Conservation (phyloP, 2,797 vertebrate genomes). For the Enteromius radiatus region DNA sequence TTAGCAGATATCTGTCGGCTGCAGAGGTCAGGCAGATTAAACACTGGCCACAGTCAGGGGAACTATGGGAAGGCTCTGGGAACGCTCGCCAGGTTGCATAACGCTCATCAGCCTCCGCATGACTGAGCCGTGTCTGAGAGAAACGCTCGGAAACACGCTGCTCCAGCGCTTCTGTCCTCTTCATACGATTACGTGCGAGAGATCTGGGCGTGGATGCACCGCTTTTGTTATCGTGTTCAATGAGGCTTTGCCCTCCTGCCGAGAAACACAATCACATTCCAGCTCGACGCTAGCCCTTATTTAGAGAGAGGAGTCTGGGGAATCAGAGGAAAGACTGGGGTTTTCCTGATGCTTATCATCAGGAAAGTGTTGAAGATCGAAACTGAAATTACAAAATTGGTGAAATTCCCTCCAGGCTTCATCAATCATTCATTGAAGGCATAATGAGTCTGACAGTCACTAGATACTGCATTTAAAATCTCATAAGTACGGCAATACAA, state of each 20-base stretch:
- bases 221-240: neutral
- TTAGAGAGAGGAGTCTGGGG: neutral
- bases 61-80: neutral
- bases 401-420: neutral
- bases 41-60: neutral
- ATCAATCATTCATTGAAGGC: neutral
- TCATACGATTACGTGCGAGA: neutral
- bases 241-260: slow-evolving; percentile 68
- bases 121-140: slow-evolving; percentile 33
- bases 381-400: neutral
- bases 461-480: neutral
- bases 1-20: neutral
- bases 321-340: neutral
- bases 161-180: too few relatives aligned
- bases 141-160: neutral
- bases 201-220: neutral
- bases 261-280: slow-evolving; percentile 72
- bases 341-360: neutral
- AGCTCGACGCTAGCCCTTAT: slow-evolving; percentile 15
- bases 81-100: slow-evolving; percentile 64
- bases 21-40: neutral
- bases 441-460: too few relatives aligned
- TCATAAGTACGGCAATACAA: too few relatives aligned
- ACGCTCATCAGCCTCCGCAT: slow-evolving; percentile 61
- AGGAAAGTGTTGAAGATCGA: neutral